These are phyloP conservation scores for Helicolenus hilgendorfi DNA, from an alignment of 2,797 vertebrate species.

Conservation along the genomic window DNA sequence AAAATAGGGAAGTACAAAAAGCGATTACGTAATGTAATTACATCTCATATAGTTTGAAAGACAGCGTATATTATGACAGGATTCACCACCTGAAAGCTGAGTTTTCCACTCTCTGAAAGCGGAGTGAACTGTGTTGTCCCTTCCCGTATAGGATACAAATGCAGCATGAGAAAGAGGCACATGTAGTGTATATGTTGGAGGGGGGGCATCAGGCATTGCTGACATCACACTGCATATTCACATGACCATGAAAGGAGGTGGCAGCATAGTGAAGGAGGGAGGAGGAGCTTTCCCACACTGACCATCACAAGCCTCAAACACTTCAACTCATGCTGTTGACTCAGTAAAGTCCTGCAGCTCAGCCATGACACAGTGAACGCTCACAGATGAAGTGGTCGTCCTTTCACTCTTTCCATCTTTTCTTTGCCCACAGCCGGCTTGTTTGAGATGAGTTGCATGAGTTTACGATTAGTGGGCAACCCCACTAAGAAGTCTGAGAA, in stretches of 20 bases:
- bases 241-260: slow-evolving; percentile 50
- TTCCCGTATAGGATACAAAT: neutral
- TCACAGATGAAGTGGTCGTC: neutral
- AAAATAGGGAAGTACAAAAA: no score
- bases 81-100: neutral
- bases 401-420: no score
- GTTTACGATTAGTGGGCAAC: no score
- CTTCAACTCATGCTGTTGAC: neutral
- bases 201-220: neutral
- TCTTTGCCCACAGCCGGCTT: neutral
- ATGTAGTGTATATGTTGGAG: neutral
- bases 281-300: slow-evolving; percentile 24
- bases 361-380: neutral
- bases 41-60: no score
- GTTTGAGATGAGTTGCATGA: neutral
- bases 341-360: neutral
- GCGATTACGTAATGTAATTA: no score
- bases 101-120: neutral
- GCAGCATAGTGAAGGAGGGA: neutral
- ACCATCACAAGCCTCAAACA: neutral
- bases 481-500: no score
- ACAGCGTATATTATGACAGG: neutral
- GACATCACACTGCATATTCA: neutral
- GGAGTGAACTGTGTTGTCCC: neutral
- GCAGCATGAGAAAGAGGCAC: neutral